These are phyloP conservation scores for Choreutis nemorana DNA, from an alignment of 2,888 invertebrate species.

Conservation along the genomic window DNA sequence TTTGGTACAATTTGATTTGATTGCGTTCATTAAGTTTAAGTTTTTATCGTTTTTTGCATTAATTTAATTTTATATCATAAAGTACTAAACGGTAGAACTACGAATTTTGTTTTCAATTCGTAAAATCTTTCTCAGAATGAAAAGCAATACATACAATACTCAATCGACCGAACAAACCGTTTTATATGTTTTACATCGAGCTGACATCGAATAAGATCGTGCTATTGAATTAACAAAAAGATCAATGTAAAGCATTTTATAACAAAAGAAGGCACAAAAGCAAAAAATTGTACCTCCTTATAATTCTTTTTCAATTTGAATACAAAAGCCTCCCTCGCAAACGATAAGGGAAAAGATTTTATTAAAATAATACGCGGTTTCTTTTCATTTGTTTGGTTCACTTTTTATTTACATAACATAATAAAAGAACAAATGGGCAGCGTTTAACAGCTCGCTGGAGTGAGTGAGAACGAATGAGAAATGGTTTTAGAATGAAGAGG, in stretches of 20 bases:
- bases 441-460: no score
- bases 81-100: no score
- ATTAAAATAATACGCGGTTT: constrained; percentile 41
- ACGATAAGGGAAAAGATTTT: constrained; percentile 27
- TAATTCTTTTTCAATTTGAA: constrained; percentile 8
- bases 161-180: constrained; percentile 13
- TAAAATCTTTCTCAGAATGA: neutral
- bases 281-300: constrained; percentile 17
- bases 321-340: constrained; percentile 19
- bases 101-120: neutral
- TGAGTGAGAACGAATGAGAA: constrained; percentile 23
- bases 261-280: constrained; percentile 25
- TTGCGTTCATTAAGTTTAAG: neutral
- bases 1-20: no score
- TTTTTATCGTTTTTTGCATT: constrained; percentile 1
- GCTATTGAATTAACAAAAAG: constrained; percentile 27
- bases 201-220: constrained; percentile 22
- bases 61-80: no score
- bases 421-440: constrained; percentile 40
- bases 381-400: constrained; percentile 25
- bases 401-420: constrained; percentile 14
- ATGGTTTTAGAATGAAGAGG: no score
- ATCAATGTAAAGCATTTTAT: constrained; percentile 26
- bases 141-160: constrained; percentile 4
- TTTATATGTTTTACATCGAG: constrained; percentile 22